These are phyloP conservation scores for Ferdinandea cuprea DNA, from an alignment of 2,888 invertebrate species.

Conservation along the genomic window DNA sequence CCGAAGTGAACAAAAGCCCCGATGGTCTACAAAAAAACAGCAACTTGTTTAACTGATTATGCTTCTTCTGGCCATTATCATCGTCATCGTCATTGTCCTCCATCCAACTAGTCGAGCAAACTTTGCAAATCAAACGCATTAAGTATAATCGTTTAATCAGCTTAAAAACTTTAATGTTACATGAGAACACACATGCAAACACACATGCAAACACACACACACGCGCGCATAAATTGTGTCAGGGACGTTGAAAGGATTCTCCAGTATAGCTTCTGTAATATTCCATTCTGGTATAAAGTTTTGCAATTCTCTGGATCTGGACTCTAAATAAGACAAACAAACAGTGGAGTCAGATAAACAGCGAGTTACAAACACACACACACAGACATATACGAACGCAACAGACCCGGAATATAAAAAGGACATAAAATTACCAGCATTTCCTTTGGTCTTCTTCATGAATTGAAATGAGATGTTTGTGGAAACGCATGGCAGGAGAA, in stretches of 20 bases:
- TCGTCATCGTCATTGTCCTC: background rate
- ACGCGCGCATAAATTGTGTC: constrained; percentile 38
- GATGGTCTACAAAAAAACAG: constrained; percentile 13
- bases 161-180: constrained; percentile 61
- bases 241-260: constrained; percentile 24
- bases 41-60: constrained; percentile 17
- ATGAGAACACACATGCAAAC: constrained; percentile 21
- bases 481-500: background rate
- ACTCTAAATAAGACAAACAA: constrained; percentile 8
- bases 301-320: constrained; percentile 1
- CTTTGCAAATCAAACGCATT: constrained; percentile 68
- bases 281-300: constrained; percentile 10
- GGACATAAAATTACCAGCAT: constrained; percentile 43
- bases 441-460: constrained; percentile 3
- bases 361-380: background rate
- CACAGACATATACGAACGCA: background rate
- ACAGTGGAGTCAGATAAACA: background rate
- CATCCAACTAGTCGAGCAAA: constrained; percentile 46
- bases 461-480: constrained; percentile 41
- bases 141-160: constrained; percentile 71
- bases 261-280: constrained; percentile 30
- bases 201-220: constrained; percentile 24
- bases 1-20: constrained; percentile 12
- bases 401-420: constrained; percentile 15
- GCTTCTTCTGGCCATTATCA: constrained; percentile 12